Evolutionary conservation across 2,113 vertebrate genomes (phyloP).

Genomic region (Mus musculus): DNA sequence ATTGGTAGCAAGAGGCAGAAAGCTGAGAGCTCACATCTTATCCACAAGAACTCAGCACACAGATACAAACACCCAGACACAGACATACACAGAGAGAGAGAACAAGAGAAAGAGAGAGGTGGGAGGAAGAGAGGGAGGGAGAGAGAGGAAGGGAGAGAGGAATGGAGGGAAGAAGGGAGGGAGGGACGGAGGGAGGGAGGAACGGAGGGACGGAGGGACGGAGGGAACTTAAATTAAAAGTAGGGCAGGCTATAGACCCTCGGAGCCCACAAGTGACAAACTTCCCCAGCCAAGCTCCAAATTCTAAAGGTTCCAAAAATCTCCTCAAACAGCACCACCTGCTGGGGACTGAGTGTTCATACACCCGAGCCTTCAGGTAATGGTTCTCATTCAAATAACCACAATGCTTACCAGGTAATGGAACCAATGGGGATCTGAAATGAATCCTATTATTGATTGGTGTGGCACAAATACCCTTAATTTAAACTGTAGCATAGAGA

Average conservation of each 20-base stretch:
- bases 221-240: too few species aligned
- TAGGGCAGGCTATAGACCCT: neutral
- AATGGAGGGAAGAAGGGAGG: accelerated
- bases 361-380: neutral
- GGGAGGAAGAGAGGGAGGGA: accelerated
- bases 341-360: neutral
- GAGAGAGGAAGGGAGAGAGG: too few species aligned
- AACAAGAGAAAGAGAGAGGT: too few species aligned
- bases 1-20: neutral
- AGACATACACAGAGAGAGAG: too few species aligned
- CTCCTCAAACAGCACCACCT: neutral
- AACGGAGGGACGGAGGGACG: accelerated
- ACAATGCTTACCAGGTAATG: accelerated
- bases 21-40: neutral
- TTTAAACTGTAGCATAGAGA: neutral
- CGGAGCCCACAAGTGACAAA: neutral
- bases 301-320: neutral
- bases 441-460: accelerated
- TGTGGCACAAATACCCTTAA: neutral
- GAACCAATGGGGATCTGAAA: accelerated
- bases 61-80: too few species aligned
- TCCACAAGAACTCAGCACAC: neutral
- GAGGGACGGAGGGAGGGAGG: too few species aligned
- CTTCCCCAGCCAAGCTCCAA: neutral
- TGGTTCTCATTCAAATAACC: neutral